Evolutionary conservation across 2,888 invertebrate species (phyloP), one percentile per base, ranked within the genome.

Genomic region (Hedya salicella): DNA sequence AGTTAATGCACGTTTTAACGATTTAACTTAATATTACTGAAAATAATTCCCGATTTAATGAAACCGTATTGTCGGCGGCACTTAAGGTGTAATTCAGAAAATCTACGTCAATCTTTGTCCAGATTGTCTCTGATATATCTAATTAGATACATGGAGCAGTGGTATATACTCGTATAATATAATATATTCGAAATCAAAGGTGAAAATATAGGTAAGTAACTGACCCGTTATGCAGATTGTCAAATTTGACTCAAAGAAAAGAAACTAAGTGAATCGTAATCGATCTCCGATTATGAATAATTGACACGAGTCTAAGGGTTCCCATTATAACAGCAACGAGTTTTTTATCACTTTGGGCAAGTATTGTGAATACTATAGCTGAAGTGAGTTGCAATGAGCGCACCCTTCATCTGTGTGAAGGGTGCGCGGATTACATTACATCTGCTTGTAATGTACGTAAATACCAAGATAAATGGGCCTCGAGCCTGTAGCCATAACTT

Each of bases 1-100:
- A 52, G 46, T 36, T 60, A 65, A 65, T 65, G 52, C 49, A 32
- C 16, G 14, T 57, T 52, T 64, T 62, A 62, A 62, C 54, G 54
- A 62, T 62, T 62, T 62, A 46, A 54, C 40, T 39, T 56, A 56
- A 56, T 56, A 56, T 63, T 30, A 14, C 16, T 48, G 25, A 52
- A 44, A 65, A 60, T 46, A 46, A 60, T 53, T 36, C 21, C 30
- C 5, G 21, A 59, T 42, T 46, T 65, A 53, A 65, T 59, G 52
- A 46, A 59, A 25, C 39, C 36, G 52, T 25, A 46, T 65, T 59
- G 36, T 44, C 17, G 30, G 32, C 32, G 13, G 11, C 8, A 13
- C 6, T 3, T 6, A 5, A 25, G 25, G 25, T n/a, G n/a, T 25
- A 25, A 25, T 25, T 25, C 25, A 25, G 25, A 25, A 25, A 25